These are phyloP conservation scores for Myotis findleyi DNA, from an alignment of 2,797 vertebrate genomes.

Conservation along the genomic window DNA sequence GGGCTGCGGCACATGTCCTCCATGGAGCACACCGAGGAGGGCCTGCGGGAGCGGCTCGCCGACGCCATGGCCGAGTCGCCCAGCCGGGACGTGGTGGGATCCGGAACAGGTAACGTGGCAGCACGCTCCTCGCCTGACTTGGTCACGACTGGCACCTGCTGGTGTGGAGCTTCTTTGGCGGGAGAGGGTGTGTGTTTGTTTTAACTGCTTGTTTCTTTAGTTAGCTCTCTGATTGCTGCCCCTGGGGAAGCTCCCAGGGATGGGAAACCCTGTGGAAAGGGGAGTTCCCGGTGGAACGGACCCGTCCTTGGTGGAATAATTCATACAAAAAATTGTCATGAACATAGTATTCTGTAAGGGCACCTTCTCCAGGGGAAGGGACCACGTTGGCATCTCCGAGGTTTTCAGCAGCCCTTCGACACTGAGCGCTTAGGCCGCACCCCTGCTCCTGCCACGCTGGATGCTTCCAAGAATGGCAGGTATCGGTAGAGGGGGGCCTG, in stretches of 20 bases:
- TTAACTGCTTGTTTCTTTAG: not conserved
- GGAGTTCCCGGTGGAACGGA: not conserved
- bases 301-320: not conserved
- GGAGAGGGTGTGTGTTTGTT: not conserved
- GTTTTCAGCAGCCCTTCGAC: not conserved
- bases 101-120: slow-evolving; percentile 94
- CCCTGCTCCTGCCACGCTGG: not conserved
- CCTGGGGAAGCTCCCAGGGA: not conserved
- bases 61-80: slow-evolving; percentile 99
- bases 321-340: not conserved
- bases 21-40: slow-evolving; percentile 94
- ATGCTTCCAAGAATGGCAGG: not conserved
- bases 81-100: slow-evolving; percentile 94
- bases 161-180: not conserved
- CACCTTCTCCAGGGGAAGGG: not conserved
- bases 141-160: not conserved
- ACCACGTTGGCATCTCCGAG: not conserved
- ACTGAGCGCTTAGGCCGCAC: not conserved
- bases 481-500: not conserved
- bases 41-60: slow-evolving; percentile 96
- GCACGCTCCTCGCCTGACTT: not conserved
- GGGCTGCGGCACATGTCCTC: slow-evolving; percentile 95
- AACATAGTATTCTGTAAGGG: not conserved
- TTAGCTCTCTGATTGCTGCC: not conserved
- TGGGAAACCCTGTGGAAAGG: not conserved